Conservation (phyloP, 2,113 vertebrate genomes). For the Channa argus region DNA sequence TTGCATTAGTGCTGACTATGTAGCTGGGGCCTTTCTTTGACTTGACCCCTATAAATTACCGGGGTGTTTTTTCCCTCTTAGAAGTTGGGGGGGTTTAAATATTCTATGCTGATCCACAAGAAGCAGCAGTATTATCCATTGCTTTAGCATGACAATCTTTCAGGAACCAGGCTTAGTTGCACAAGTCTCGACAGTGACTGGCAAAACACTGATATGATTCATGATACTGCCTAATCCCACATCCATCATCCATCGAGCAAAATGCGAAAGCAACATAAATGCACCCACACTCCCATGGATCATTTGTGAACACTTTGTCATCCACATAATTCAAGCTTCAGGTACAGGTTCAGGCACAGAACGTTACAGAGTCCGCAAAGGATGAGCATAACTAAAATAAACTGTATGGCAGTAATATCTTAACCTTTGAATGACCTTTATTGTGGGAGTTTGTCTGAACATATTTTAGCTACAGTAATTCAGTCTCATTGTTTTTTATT, state of each 20-base stretch:
- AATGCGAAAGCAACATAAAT: slow-evolving; percentile 54
- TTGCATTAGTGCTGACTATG: neutral
- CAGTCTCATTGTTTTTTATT: slow-evolving; percentile 16
- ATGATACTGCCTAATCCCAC: slow-evolving; percentile 62
- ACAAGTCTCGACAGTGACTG: slow-evolving; percentile 40
- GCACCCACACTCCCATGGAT: slow-evolving; percentile 57
- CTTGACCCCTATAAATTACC: neutral
- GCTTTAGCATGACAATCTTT: slow-evolving; percentile 20
- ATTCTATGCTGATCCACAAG: slow-evolving; percentile 23
- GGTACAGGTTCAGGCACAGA: slow-evolving; percentile 30
- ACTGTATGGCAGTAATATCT: slow-evolving; percentile 34
- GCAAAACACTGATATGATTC: slow-evolving; percentile 66
- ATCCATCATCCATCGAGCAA: slow-evolving; percentile 65
- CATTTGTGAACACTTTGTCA: slow-evolving; percentile 64
- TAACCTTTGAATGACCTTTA: slow-evolving; percentile 1
- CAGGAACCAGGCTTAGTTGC: slow-evolving; percentile 19
- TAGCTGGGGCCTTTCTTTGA: neutral
- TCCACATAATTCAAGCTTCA: slow-evolving; percentile 45
- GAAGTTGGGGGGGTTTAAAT: slow-evolving; percentile 9
- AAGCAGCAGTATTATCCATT: slow-evolving; percentile 13
- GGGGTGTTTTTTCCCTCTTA: neutral
- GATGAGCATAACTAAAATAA: slow-evolving; percentile 21
- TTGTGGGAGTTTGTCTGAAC: slow-evolving; percentile 1
- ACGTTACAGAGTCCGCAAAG: slow-evolving; percentile 28
- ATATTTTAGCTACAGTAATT: slow-evolving; percentile 12